Percentiles rank a stretch among this genome's conserved stretches.
Conservation (phyloP, 2,113 vertebrate species). For the Phyllostomus discolor region DNA sequence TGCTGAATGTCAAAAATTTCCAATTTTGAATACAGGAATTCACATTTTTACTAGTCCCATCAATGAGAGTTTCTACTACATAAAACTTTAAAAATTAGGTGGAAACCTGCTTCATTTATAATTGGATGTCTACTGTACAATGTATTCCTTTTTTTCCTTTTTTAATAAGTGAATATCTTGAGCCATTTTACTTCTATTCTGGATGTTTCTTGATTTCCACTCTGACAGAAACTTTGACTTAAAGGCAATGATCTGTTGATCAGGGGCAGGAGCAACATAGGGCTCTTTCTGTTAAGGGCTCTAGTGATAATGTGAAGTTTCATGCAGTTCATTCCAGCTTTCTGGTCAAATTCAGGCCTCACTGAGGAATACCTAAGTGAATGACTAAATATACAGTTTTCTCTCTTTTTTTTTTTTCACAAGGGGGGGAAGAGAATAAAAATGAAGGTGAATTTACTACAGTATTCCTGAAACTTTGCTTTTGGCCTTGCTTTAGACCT, state of each 20-base stretch:
- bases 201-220: background rate
- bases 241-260: background rate
- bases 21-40: background rate
- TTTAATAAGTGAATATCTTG: background rate
- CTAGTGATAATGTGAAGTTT: background rate
- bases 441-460: background rate
- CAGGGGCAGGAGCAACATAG: background rate
- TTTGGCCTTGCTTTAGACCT: background rate
- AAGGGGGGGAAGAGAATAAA: background rate
- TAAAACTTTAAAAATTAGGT: background rate
- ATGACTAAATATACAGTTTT: background rate
- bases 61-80: background rate
- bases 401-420: background rate
- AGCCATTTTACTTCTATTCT: background rate
- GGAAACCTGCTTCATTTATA: background rate
- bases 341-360: background rate
- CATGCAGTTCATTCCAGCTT: background rate
- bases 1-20: background rate
- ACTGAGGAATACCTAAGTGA: background rate
- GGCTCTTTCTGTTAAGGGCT: background rate
- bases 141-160: background rate
- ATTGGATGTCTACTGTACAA: background rate
- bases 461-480: background rate
- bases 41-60: background rate
- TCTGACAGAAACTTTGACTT: constrained; percentile 19